Evolutionary conservation across 2,113 vertebrate species (phyloP).

Genomic region (Alexandromys fortis): DNA sequence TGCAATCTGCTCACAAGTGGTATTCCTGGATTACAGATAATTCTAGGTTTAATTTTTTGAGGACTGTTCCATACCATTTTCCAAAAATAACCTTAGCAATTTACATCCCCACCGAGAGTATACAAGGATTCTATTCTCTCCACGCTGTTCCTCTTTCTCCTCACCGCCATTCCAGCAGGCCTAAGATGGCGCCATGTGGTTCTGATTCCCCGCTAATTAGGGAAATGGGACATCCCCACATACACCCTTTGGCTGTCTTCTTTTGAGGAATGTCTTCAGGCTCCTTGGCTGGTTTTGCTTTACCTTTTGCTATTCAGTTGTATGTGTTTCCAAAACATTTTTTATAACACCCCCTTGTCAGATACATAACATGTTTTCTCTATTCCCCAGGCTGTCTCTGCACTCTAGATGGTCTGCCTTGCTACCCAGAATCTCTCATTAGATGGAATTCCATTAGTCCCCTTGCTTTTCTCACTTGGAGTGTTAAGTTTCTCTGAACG

Average conservation of each 20-base stretch:
- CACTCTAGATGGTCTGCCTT: background rate
- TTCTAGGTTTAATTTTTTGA: background rate
- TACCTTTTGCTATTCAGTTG: background rate
- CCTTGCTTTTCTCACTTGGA: background rate
- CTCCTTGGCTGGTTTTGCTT: background rate
- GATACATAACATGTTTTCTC: background rate
- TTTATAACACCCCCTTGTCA: background rate
- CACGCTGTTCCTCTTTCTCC: background rate
- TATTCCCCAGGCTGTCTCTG: background rate
- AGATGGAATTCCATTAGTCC: background rate
- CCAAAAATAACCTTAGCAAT: background rate
- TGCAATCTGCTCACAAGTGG: background rate
- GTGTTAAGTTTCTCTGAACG: background rate
- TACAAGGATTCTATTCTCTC: background rate
- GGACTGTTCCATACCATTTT: background rate
- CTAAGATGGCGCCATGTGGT: background rate
- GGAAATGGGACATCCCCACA: background rate
- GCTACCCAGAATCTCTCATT: background rate
- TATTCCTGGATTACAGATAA: background rate
- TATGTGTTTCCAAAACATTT: background rate
- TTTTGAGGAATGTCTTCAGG: background rate
- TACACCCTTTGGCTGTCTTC: background rate
- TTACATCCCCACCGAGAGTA: background rate
- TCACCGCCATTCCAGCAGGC: background rate
- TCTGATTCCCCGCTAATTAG: background rate